Conservation (phyloP, 2,888 invertebrate species). For the Hymenopus coronatus region DNA sequence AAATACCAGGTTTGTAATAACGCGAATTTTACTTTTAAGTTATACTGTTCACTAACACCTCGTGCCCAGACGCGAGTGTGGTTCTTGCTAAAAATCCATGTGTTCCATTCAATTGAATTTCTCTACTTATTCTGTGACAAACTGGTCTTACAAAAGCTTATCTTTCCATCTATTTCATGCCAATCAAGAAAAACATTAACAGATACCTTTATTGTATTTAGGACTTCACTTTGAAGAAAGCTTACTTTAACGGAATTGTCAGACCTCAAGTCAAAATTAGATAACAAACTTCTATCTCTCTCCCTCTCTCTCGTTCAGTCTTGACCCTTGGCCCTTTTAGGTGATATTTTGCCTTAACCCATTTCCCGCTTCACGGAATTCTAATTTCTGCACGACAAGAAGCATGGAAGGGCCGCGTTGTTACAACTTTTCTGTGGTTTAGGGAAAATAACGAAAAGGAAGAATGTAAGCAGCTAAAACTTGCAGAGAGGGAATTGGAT, state of each 20-base stretch:
- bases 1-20: too few relatives aligned
- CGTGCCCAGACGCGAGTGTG: too few relatives aligned
- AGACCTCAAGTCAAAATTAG: background rate
- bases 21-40: too few relatives aligned
- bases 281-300: background rate
- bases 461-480: background rate
- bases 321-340: background rate
- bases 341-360: background rate
- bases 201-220: too few relatives aligned
- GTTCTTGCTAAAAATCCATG: too few relatives aligned
- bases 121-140: too few relatives aligned
- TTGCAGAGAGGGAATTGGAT: background rate
- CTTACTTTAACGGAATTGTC: background rate
- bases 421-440: background rate
- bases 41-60: too few relatives aligned
- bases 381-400: conserved; percentile 13
- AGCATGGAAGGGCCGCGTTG: background rate
- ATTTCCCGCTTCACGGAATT: conserved; percentile 26
- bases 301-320: background rate
- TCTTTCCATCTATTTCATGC: too few relatives aligned
- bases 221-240: too few relatives aligned
- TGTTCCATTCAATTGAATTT: too few relatives aligned
- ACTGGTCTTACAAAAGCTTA: too few relatives aligned
- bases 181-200: too few relatives aligned
- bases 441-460: background rate